Evolutionary conservation across 2,888 invertebrate genomes (phyloP).

Genomic region (Caenorhabditis panamensis): DNA sequence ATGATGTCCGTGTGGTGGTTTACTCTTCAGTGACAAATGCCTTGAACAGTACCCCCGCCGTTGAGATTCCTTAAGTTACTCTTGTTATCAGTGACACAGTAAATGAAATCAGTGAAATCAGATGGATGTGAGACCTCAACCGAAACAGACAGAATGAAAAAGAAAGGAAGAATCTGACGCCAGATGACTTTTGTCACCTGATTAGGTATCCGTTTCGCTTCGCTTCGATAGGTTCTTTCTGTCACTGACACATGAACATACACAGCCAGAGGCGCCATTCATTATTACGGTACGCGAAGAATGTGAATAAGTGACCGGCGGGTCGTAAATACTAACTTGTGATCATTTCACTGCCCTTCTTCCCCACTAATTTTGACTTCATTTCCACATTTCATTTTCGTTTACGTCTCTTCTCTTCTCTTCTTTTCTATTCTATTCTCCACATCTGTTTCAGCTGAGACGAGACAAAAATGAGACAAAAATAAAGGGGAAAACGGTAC

Average conservation of each 20-base stretch:
- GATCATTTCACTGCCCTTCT: constrained; percentile 34
- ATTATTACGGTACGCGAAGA: constrained; percentile 27
- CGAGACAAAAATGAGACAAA: constrained; percentile 19
- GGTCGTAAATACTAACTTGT: constrained; percentile 47
- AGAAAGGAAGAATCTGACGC: constrained; percentile 24
- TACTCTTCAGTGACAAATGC: constrained; percentile 90
- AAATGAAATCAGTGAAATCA: neutral
- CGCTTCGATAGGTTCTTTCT: constrained; percentile 10
- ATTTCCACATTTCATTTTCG: constrained; percentile 36
- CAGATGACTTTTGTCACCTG: constrained; percentile 55
- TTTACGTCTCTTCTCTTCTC: neutral
- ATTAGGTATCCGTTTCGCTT: constrained; percentile 56
- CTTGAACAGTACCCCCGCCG: constrained; percentile 96
- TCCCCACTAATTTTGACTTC: constrained; percentile 17
- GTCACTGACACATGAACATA: neutral
- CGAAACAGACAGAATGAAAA: constrained; percentile 20
- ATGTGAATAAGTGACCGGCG: constrained; percentile 30
- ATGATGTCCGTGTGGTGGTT: constrained; percentile 67
- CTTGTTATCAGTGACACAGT: neutral
- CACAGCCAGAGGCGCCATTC: neutral
- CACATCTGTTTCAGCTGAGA: constrained; percentile 19
- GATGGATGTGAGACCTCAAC: no score
- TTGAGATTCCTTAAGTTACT: constrained; percentile 88
- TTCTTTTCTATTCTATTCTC: neutral
- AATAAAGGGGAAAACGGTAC: constrained; percentile 9